Evolutionary conservation across 1,140 invertebrate genomes (phyloP).

Genomic region (Tetraneura akinire): DNA sequence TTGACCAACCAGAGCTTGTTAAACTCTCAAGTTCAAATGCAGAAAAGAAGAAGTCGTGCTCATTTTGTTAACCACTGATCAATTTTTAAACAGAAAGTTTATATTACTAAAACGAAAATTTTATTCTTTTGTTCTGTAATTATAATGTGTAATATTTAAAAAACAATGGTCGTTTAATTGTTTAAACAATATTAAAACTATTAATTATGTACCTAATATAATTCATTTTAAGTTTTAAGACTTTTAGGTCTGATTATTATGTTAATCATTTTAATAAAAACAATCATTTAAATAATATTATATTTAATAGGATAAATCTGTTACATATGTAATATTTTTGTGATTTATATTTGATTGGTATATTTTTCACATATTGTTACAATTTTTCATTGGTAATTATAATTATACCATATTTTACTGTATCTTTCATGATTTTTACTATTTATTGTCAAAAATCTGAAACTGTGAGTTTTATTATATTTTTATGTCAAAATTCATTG

Average conservation of each 20-base stretch:
- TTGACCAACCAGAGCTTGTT: conserved; percentile 11
- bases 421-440: no score
- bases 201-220: not conserved
- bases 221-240: conserved; percentile 1
- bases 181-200: not conserved
- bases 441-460: no score
- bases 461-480: no score
- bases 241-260: not conserved
- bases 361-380: no score
- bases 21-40: conserved; percentile 4
- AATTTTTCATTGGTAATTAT: no score
- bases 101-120: conserved; percentile 36
- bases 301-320: not conserved
- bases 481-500: no score
- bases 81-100: conserved; percentile 14
- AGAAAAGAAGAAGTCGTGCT: conserved; percentile 30
- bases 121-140: not conserved
- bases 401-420: no score
- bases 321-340: not conserved
- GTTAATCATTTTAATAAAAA: not conserved
- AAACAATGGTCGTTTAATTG: not conserved
- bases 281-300: not conserved
- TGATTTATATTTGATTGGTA: not conserved
- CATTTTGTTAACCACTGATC: conserved; percentile 24
- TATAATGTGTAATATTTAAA: not conserved